These are phyloP conservation scores for Ridgeia piscesae DNA, from an alignment of 1,140 invertebrate species.

Conservation along the genomic window DNA sequence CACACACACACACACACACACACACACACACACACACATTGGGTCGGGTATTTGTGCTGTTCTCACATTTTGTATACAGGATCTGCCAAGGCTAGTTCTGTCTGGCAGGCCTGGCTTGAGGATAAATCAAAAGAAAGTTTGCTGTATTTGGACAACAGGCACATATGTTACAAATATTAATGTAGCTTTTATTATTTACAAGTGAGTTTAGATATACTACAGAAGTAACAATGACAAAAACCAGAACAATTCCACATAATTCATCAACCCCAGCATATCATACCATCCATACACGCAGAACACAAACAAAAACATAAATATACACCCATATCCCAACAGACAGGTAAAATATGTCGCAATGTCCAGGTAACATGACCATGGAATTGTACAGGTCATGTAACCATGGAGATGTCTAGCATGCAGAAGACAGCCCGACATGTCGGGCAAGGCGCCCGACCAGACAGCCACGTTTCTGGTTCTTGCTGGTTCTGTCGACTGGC, in stretches of 20 bases:
- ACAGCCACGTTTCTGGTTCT: constrained; percentile 75
- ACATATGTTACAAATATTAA: background rate
- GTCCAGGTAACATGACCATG: background rate
- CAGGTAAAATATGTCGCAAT: background rate
- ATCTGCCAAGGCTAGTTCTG: no score
- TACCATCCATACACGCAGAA: background rate
- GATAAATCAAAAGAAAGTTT: no score
- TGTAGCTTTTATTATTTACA: background rate
- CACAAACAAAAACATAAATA: background rate
- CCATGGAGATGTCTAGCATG: constrained; percentile 73
- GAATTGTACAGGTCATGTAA: constrained; percentile 26
- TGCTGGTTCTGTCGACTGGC: constrained; percentile 78
- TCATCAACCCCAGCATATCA: background rate
- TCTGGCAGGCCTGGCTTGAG: no score
- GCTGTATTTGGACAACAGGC: background rate
- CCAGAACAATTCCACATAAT: background rate
- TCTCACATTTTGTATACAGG: no score
- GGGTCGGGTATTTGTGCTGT: no score
- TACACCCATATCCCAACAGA: background rate
- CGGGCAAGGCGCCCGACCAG: constrained; percentile 83
- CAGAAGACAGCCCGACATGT: constrained; percentile 85
- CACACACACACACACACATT: no score
- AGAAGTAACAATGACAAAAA: background rate
- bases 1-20: no score
- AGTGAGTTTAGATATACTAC: background rate